These are phyloP conservation scores for Hystrix brachyura DNA, from an alignment of 2,113 vertebrate genomes.

Conservation along the genomic window DNA sequence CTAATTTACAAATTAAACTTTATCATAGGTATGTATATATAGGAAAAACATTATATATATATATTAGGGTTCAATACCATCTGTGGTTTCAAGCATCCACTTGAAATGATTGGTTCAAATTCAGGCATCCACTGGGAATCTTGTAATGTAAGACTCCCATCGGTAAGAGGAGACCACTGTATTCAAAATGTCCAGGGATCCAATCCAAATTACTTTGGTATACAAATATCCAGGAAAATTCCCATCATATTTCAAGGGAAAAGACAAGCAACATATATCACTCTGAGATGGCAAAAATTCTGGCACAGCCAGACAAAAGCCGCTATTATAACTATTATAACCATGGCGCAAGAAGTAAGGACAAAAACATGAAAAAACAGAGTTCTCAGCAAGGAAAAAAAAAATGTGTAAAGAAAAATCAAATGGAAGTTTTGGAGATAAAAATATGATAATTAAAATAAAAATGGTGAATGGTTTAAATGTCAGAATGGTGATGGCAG, in stretches of 20 bases:
- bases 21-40: background rate
- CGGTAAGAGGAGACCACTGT: background rate
- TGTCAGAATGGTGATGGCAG: background rate
- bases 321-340: background rate
- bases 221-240: background rate
- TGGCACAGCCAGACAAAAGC: background rate
- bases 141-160: background rate
- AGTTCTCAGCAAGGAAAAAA: background rate
- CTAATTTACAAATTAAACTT: background rate
- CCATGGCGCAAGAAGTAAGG: background rate
- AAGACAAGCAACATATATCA: background rate
- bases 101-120: no score
- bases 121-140: background rate
- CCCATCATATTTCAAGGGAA: background rate
- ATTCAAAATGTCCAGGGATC: background rate
- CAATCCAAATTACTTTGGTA: background rate
- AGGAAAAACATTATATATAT: background rate
- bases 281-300: background rate
- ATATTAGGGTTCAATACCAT: background rate
- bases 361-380: background rate
- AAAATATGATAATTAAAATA: background rate
- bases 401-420: conserved; percentile 26
- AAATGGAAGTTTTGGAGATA: conserved; percentile 34
- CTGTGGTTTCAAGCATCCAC: no score
- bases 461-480: background rate